These are phyloP conservation scores for Parazoanthus swiftii DNA, from an alignment of 92 coral and sea anemone genomes.

Conservation along the genomic window DNA sequence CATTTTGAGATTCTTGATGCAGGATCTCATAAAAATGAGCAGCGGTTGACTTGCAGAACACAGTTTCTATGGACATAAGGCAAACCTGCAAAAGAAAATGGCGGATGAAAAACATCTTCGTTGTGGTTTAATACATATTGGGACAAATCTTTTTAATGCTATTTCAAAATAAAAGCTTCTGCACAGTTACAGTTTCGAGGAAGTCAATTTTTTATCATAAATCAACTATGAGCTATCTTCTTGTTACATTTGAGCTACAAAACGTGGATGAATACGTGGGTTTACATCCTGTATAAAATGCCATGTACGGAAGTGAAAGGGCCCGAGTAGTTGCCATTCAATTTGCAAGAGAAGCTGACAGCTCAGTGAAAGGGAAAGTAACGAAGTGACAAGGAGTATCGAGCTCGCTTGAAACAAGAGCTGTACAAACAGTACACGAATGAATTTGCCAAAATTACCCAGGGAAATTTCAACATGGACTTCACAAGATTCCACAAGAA, in stretches of 20 bases:
- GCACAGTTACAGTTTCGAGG: no score
- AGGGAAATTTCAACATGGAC: slow-evolving; percentile 30
- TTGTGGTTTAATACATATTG: slow-evolving; percentile 1
- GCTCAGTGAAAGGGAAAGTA: slow-evolving; percentile 27
- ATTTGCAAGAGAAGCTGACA: slow-evolving; percentile 40
- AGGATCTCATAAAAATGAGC: background rate
- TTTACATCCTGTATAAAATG: no score
- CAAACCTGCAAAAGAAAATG: slow-evolving; percentile 33
- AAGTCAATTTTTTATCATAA: no score
- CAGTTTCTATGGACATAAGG: slow-evolving; percentile 11
- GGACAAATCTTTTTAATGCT: background rate
- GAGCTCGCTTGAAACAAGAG: slow-evolving; percentile 48
- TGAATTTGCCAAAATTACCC: slow-evolving; percentile 26
- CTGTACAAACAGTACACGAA: slow-evolving; percentile 38
- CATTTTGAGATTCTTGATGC: slow-evolving; percentile 12
- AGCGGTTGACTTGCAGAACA: slow-evolving; percentile 4
- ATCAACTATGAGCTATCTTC: no score
- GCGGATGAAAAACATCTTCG: slow-evolving; percentile 8
- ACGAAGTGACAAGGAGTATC: slow-evolving; percentile 44
- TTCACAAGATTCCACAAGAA: slow-evolving; percentile 42
- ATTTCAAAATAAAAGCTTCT: background rate
- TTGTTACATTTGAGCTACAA: no score
- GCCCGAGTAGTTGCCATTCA: slow-evolving; percentile 30
- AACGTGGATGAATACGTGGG: no score
- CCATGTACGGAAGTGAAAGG: no score